Base-by-base conservation (phyloP, 2,888 invertebrate species). In the Polydrusus tereticollis region DNA sequence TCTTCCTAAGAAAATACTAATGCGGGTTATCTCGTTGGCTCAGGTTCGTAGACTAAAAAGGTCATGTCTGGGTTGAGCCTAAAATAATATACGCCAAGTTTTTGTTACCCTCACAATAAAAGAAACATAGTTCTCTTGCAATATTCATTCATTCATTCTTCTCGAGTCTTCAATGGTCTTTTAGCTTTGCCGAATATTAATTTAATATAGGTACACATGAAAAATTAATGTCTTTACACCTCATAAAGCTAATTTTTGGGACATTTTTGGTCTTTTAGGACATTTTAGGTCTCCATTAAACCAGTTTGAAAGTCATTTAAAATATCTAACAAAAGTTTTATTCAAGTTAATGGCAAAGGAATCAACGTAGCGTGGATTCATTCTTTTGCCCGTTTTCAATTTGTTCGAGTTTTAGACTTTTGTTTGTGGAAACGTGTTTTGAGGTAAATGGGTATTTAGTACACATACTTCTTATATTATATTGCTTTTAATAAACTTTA, bases 201-300 rank as follows among this genome's bases (percentile, higher is more conserved):
- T 18, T 63, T 63, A n/a, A 63, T 50, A 26, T 23, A 50, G 5
- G 45, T 16, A 55, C 18, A 55, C 16, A 62, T 50, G 47, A 33
- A 70, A 58, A 50, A 73, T 41, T 59, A 73, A 73, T 73, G 70
- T 57, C 50, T 73, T 73, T 73, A 69, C 73, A 67, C 62, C 38
- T 58, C 73, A 73, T 73, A 73, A 73, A 73, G 58, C 70, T 67
- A 70, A 70, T 47, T 36, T 69, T 69, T 14, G 60, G 68, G 72
- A 29, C 65, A 60, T 67, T 62, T 72, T 67, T 36, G 67, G 72
- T 65, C 69, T 58, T 64, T 73, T 73, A 60, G 45, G 47, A 62
- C 16, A 26, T 59, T 43, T 52, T 50, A 72, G 52, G 43, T 62
- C 45, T 73, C 66, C 67, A 70, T 73, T 70, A 73, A 73, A 70